These are phyloP conservation scores for Metaphire vulgaris DNA, from an alignment of 1,140 invertebrate species.

Conservation along the genomic window DNA sequence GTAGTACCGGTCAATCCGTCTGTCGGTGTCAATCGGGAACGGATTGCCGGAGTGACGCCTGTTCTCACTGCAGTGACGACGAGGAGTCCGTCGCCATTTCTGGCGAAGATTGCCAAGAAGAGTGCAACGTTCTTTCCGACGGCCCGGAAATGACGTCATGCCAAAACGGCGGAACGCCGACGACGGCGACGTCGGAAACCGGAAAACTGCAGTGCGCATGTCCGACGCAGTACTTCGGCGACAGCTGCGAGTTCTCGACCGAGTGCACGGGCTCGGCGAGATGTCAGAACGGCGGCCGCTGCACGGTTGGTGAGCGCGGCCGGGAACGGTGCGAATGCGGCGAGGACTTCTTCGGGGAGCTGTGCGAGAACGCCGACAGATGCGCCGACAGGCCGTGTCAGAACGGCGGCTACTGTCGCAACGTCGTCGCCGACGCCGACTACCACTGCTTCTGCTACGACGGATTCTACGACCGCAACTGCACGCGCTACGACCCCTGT, in stretches of 20 bases:
- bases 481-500: constrained; percentile 28
- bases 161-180: not conserved
- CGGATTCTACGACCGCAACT: constrained; percentile 30
- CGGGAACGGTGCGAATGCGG: not conserved
- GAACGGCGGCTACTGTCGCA: not conserved
- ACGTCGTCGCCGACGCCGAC: not conserved
- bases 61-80: too few relatives aligned
- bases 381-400: not conserved
- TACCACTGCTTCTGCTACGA: constrained; percentile 28
- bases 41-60: too few relatives aligned
- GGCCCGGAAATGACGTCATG: not conserved
- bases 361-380: not conserved
- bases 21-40: too few relatives aligned
- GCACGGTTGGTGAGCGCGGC: not conserved
- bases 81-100: too few relatives aligned
- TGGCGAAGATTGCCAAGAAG: not conserved
- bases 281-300: not conserved
- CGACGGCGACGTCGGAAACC: not conserved
- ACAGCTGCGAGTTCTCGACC: constrained; percentile 16
- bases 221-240: constrained; percentile 16
- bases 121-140: not conserved
- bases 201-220: not conserved
- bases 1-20: too few relatives aligned
- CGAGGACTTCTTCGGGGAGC: not conserved
- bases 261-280: not conserved